Evolutionary conservation across 1,140 invertebrate species (phyloP), one percentile per base, ranked within the genome.

Genomic region (Heliconius melpomene): DNA sequence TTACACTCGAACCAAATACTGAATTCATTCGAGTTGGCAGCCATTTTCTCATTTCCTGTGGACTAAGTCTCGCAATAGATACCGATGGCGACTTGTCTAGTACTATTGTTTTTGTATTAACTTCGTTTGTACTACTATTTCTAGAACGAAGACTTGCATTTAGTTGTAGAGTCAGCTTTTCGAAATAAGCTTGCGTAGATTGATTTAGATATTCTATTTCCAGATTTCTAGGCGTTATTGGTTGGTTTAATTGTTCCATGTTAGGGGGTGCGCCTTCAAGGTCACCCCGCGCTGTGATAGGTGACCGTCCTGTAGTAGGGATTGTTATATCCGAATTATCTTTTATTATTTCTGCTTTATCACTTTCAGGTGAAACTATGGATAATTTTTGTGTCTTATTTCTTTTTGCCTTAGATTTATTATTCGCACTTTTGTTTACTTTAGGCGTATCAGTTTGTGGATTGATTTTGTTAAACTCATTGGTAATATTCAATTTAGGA

Each of bases 281-380:
- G 50, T 86, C 84, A 0, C 91, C 89, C 29, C 92, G 90, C 9
- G 79, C 91, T 11, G 86, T 92, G 52, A 93, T 92, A 1, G 89
- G 88, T 1, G 82, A 85, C 54, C 83, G 84, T 2, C 90, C 90
- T 29, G 82, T 26, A 26, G 89, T 91, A 8, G 73, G 78, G 57
- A 93, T 89, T 16, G 90, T 87, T 72, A 82, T 87, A 60, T 71
- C 71, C 40, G 18, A 52, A 60, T 20, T 77, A n/a, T 26, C 79
- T 74, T 60, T 36, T 29, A 73, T 13, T 13, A 23, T 36, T 72
- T 73, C 77, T 11, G 6, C 9, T 57, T n/a, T 29, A 40, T 78
- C 70, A 46, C 70, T 78, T 78, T 46, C 52, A 40, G 29, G 8
- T 66, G 60, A 66, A 66, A 26, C 11, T 11, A n/a, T 66, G 9